A percentile compares a stretch with the other conserved stretches of the same genome.
Evolutionary conservation across 2,888 invertebrate species (phyloP).

Genomic region (Phoenoteleia sp.): DNA sequence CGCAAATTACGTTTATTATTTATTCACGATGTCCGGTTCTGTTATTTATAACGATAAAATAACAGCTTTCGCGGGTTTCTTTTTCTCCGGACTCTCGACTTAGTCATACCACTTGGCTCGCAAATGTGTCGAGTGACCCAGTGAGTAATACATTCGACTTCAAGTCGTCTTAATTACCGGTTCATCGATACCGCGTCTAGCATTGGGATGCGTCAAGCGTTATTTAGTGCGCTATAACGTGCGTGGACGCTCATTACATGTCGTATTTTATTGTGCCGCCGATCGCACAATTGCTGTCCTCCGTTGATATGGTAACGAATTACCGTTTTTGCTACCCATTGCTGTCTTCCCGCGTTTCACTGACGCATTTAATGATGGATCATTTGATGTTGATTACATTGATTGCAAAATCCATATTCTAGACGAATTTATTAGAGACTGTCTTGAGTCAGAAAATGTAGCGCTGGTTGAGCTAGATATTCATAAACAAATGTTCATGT

Average conservation of each 20-base stretch:
- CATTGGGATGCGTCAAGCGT: constrained; percentile 63
- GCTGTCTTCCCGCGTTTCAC: constrained; percentile 17
- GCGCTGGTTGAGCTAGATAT: too few species aligned
- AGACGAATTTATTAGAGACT: constrained; percentile 50
- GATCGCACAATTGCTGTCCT: constrained; percentile 42
- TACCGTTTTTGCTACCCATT: constrained; percentile 19
- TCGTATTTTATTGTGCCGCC: constrained; percentile 62
- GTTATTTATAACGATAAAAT: constrained; percentile 68
- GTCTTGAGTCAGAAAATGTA: background rate
- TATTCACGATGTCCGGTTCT: constrained; percentile 35
- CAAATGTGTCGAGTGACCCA: constrained; percentile 33
- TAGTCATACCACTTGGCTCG: constrained; percentile 11
- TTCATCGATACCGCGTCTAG: constrained; percentile 74
- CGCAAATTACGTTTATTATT: constrained; percentile 61
- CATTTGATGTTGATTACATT: constrained; percentile 29
- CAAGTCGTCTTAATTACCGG: constrained; percentile 72
- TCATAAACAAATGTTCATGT: too few species aligned
- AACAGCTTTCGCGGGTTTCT: constrained; percentile 52
- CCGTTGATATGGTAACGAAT: constrained; percentile 17
- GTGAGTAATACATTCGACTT: constrained; percentile 68
- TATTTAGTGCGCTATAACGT: constrained; percentile 65
- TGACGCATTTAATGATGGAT: constrained; percentile 39
- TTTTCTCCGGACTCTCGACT: constrained; percentile 12
- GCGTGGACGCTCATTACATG: constrained; percentile 56
- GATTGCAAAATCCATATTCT: constrained; percentile 62